A percentile compares a stretch with the other conserved stretches of the same genome.
Conservation (phyloP, 2,113 vertebrate genomes). For the Saguinus imperator region DNA sequence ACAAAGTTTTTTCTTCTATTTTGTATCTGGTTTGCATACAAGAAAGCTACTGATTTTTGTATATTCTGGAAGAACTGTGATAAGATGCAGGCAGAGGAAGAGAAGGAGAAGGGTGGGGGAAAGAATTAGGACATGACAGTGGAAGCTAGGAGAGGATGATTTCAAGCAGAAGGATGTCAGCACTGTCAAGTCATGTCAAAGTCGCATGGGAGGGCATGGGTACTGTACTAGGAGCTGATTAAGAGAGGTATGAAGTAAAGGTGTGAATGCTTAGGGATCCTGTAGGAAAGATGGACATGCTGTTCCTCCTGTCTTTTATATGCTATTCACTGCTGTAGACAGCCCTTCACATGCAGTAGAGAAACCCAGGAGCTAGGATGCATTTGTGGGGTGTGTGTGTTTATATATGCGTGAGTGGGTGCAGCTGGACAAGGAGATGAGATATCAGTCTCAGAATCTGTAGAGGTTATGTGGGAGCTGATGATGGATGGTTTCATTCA, state of each 20-base stretch:
- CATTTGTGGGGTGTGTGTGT: background rate
- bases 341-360: background rate
- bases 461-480: background rate
- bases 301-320: background rate
- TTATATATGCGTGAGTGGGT: background rate
- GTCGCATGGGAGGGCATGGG: background rate
- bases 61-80: background rate
- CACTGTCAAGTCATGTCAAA: background rate
- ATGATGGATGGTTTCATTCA: background rate
- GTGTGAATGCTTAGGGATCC: background rate
- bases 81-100: background rate
- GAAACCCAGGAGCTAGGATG: background rate
- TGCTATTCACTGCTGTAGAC: background rate
- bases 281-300: background rate
- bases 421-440: background rate
- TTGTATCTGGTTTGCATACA: constrained; percentile 13
- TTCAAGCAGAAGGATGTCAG: background rate
- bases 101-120: background rate
- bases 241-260: background rate
- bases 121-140: background rate
- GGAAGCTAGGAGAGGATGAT: background rate
- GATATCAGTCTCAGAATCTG: background rate
- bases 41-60: background rate
- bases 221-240: background rate
- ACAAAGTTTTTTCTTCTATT: background rate